Evolutionary conservation across 2,888 invertebrate genomes (phyloP).

Genomic region (Zootermopsis nevadensis): DNA sequence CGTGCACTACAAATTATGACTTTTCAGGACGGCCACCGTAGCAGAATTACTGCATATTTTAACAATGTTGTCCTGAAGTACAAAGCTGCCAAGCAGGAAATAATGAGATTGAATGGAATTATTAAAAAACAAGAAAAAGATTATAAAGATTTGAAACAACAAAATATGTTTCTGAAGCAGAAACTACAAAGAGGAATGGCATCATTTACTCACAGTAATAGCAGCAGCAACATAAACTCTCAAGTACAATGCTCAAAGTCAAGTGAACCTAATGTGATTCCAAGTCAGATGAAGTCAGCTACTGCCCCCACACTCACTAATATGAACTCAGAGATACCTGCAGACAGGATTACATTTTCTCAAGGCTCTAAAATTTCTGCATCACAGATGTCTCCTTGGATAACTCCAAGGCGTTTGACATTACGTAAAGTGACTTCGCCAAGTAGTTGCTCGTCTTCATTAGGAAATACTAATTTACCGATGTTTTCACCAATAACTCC

Average conservation of each 20-base stretch:
- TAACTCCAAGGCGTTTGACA: constrained; percentile 5
- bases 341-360: not conserved
- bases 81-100: constrained; percentile 15
- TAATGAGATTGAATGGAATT: not conserved
- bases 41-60: not conserved
- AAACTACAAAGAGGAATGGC: not conserved
- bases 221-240: not conserved
- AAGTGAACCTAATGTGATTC: not conserved
- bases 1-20: not conserved
- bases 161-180: not conserved
- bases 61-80: not conserved
- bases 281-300: not conserved
- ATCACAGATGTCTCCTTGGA: not conserved
- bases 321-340: not conserved
- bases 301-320: not conserved
- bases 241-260: not conserved
- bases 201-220: not conserved
- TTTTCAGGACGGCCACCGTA: not conserved
- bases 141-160: not conserved
- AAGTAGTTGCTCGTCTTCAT: not conserved
- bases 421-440: not conserved
- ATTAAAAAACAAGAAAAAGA: not conserved
- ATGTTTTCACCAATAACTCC: not conserved
- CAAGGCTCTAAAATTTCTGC: not conserved
- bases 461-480: not conserved